A percentile compares a stretch with the other conserved stretches of the same genome.
Conservation (phyloP, 2,888 invertebrate species). For the Azorinus chamasolen region DNA sequence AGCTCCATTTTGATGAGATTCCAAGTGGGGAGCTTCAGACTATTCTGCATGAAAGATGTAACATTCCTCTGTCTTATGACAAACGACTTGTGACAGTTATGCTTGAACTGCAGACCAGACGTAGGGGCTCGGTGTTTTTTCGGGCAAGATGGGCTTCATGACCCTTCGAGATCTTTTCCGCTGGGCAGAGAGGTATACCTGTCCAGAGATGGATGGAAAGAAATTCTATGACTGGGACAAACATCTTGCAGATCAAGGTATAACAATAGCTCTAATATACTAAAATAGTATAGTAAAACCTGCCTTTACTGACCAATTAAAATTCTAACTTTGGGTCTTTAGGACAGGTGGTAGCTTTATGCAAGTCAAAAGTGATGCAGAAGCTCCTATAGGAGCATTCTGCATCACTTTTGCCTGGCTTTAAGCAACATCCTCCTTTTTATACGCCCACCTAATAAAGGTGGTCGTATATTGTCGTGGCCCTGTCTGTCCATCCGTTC, state of each 20-base stretch:
- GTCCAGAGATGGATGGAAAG: constrained; percentile 87
- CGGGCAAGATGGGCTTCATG: constrained; percentile 96
- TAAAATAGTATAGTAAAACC: too few relatives aligned
- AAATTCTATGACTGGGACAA: constrained; percentile 98
- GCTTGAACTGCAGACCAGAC: constrained; percentile 92
- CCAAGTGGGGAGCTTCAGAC: constrained; percentile 94
- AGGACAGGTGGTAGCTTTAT: too few relatives aligned
- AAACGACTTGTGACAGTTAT: constrained; percentile 96
- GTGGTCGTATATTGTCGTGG: too few relatives aligned
- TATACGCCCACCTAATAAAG: too few relatives aligned
- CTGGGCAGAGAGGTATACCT: constrained; percentile 96
- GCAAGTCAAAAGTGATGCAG: too few relatives aligned
- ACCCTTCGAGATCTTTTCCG: constrained; percentile 98
- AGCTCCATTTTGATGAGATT: constrained; percentile 98
- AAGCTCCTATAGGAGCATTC: too few relatives aligned
- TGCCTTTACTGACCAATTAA: too few relatives aligned
- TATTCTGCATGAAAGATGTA: constrained; percentile 95
- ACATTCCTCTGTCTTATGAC: constrained; percentile 94
- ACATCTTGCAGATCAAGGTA: constrained; percentile 93
- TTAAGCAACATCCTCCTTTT: too few relatives aligned
- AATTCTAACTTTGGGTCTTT: too few relatives aligned
- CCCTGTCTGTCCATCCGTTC: too few relatives aligned
- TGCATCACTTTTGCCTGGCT: too few relatives aligned
- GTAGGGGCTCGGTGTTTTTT: constrained; percentile 96
- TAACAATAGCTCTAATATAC: too few relatives aligned